Percentiles rank a stretch among this genome's conserved stretches.
phyloP scores from a whole-genome alignment of 2,797 vertebrate genomes.

The Eremophila alpestris region DNA sequence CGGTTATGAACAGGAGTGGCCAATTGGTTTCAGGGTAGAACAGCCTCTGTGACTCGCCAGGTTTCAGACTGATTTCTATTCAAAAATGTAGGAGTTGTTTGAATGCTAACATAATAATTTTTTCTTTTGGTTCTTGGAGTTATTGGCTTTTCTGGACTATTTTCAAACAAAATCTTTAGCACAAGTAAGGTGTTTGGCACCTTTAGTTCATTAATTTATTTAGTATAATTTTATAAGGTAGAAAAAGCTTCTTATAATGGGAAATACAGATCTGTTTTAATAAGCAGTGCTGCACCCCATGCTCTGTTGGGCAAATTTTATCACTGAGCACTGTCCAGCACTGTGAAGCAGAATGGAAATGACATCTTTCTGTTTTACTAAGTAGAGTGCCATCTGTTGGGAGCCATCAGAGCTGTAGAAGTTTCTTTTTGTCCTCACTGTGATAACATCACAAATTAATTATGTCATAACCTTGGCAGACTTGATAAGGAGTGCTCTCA shows the following conservation, averaged over 20 bases:
- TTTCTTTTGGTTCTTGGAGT: not conserved
- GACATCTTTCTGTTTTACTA: not conserved
- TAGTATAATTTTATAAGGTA: not conserved
- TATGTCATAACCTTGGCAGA: not conserved
- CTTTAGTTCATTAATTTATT: not conserved
- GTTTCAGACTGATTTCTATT: not conserved
- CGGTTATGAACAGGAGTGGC: not conserved
- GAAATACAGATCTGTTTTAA: not conserved
- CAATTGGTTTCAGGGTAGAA: not conserved
- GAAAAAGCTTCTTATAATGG: not conserved
- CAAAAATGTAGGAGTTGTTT: not conserved
- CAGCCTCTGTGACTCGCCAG: not conserved
- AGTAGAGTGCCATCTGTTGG: not conserved
- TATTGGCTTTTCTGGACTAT: not conserved
- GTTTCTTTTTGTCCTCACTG: not conserved
- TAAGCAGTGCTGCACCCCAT: fast-evolving
- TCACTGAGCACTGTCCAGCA: not conserved
- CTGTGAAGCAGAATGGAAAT: not conserved
- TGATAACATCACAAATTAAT: not conserved
- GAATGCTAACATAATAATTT: not conserved
- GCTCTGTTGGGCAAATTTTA: not conserved
- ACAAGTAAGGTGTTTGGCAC: not conserved
- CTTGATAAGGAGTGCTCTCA: not conserved
- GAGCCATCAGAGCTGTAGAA: not conserved
- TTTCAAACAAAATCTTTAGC: not conserved